Evolutionary conservation across 37 sponge, comb jelly and placozoan species (phyloP).

Genomic region (Hexactinellida sp.): DNA sequence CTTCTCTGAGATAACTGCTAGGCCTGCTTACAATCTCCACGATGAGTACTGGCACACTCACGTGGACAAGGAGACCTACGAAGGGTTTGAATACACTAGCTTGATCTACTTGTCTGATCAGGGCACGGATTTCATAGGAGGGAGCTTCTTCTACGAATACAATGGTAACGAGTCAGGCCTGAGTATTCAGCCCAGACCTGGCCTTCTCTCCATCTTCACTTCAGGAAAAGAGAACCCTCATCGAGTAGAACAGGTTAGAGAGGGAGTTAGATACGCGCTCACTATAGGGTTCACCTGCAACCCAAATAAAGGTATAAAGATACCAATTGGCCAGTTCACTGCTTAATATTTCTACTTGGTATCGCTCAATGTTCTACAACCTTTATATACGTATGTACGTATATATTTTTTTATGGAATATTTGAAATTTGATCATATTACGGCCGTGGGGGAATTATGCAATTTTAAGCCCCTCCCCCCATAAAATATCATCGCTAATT

Average conservation of each 20-base stretch:
- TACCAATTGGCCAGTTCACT: background rate
- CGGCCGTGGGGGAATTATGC: too few species aligned
- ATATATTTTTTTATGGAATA: too few species aligned
- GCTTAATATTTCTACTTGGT: too few species aligned
- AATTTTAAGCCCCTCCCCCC: too few species aligned
- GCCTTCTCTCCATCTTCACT: slow-evolving; percentile 38
- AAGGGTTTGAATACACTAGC: slow-evolving; percentile 1
- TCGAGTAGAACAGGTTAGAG: slow-evolving; percentile 23
- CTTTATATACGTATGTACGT: too few species aligned
- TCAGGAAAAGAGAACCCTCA: slow-evolving; percentile 40
- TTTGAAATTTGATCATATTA: too few species aligned
- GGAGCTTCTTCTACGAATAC: background rate
- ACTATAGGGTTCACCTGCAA: slow-evolving; percentile 40
- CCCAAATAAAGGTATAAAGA: slow-evolving; percentile 18
- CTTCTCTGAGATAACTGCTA: slow-evolving; percentile 37
- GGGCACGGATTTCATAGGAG: slow-evolving; percentile 27
- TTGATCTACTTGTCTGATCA: slow-evolving; percentile 29
- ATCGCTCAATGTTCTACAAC: too few species aligned
- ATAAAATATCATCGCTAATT: too few species aligned
- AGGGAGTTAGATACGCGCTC: slow-evolving; percentile 30
- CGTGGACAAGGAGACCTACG: slow-evolving; percentile 27
- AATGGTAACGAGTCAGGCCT: background rate
- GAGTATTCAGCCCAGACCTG: background rate
- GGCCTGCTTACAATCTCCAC: slow-evolving; percentile 24
- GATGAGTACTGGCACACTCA: slow-evolving; percentile 50